Evolutionary conservation across 2,113 vertebrate species (phyloP).

Genomic region (Heterotilapia buettikoferi): DNA sequence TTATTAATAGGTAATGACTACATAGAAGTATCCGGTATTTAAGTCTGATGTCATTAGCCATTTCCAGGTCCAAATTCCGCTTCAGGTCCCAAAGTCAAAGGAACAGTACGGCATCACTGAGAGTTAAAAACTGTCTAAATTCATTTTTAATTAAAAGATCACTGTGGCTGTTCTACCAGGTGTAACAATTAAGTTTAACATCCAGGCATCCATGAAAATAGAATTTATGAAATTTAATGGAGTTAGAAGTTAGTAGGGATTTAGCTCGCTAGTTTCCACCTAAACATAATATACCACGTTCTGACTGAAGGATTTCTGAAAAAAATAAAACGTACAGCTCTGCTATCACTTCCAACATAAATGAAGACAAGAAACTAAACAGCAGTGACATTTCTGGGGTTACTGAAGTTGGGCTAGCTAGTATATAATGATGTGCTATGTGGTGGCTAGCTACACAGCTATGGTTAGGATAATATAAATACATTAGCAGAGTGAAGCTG

Average conservation of each 20-base stretch:
- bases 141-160: neutral
- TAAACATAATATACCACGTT: neutral
- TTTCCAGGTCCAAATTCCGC: neutral
- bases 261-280: neutral
- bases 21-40: neutral
- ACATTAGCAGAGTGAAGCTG: neutral
- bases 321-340: neutral
- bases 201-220: neutral
- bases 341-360: neutral
- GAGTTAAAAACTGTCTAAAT: neutral
- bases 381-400: neutral
- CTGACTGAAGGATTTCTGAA: neutral
- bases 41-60: too few relatives aligned
- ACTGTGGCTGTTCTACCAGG: neutral
- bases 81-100: neutral
- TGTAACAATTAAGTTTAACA: neutral
- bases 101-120: neutral
- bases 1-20: neutral
- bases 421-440: neutral
- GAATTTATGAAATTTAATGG: neutral
- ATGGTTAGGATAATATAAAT: neutral
- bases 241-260: neutral
- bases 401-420: neutral
- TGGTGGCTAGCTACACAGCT: neutral
- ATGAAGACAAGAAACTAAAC: neutral